Evolutionary conservation across 1,140 invertebrate species (phyloP), one percentile per base, ranked within the genome.

Genomic region (Octopus bimaculoides): DNA sequence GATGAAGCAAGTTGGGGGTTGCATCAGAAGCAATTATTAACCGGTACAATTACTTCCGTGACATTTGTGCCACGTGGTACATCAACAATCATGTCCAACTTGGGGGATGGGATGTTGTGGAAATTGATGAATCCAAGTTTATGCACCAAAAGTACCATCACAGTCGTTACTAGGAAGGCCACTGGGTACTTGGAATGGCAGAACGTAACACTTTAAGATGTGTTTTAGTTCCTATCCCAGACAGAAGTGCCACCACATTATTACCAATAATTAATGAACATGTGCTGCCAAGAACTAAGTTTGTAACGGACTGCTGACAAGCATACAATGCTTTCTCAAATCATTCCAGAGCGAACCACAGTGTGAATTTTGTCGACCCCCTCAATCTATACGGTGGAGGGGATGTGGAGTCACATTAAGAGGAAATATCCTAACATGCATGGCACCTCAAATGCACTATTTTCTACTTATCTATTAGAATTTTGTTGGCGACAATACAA

Each of bases 101-200:
- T 66, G 61, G 61, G 12, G 61, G 61, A 14, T 12, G n/a, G 12
- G n/a, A 66, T 66, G n/a, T 66, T n/a, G 61, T 66, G 12, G 61
- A 66, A 66, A 66, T 66, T 14, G 61, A 66, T n/a, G 61, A 66
- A 66, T 66, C 61, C 12, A 66, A 66, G n/a, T 66, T 66, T 66
- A 66, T 66, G 61, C 61, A 66, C 61, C 12, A n/a, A 66, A 66
- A 66, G n/a, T 66, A 66, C n/a, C 61, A 66, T 66, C 61, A n/a
- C 61, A 3, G 3, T n/a, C 61, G n/a, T 66, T 66, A n/a, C 12
- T n/a, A 66, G 12, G 61, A 66, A 66, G 61, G 61, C 61, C 61
- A 66, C 61, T 66, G 61, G 61, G 61, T 66, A 14, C n/a, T 66
- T 12, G 74, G 17, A 10, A 12, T n/a, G 74, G 26, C 12, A 20